These are phyloP conservation scores for Lagenorhynchus albirostris DNA, from an alignment of 2,113 vertebrate genomes.

Conservation along the genomic window DNA sequence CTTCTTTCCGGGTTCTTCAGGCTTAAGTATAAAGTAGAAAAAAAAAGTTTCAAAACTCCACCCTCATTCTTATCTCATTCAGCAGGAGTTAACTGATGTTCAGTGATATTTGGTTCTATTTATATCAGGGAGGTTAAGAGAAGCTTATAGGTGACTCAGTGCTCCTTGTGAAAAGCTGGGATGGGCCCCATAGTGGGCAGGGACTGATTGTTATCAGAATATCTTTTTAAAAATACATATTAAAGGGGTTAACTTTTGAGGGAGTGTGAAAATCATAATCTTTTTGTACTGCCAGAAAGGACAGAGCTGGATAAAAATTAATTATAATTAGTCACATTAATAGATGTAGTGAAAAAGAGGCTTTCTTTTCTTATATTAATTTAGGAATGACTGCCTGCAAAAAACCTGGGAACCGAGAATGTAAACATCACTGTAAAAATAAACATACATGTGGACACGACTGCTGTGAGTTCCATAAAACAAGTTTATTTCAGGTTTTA, in stretches of 20 bases:
- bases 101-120: background rate
- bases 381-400: conserved; percentile 71
- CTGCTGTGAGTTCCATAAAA: conserved; percentile 91
- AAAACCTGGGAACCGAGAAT: conserved; percentile 87
- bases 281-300: background rate
- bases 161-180: background rate
- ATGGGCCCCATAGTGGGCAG: background rate
- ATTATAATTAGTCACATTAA: conserved; percentile 6
- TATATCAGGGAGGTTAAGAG: background rate
- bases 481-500: conserved; percentile 41
- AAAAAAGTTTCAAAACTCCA: background rate
- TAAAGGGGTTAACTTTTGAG: background rate
- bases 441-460: conserved; percentile 94
- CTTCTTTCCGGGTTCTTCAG: conserved; percentile 24
- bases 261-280: background rate
- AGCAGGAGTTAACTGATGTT: background rate
- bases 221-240: background rate
- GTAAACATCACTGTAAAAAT: conserved; percentile 96
- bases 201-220: background rate
- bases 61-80: background rate
- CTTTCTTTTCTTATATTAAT: conserved; percentile 40
- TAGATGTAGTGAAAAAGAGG: background rate
- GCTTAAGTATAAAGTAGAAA: conserved; percentile 14
- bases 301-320: conserved; percentile 12
- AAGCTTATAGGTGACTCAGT: background rate